These are phyloP conservation scores for Macrosteles quadrilineatus DNA, from an alignment of 1,140 invertebrate genomes.

Conservation along the genomic window DNA sequence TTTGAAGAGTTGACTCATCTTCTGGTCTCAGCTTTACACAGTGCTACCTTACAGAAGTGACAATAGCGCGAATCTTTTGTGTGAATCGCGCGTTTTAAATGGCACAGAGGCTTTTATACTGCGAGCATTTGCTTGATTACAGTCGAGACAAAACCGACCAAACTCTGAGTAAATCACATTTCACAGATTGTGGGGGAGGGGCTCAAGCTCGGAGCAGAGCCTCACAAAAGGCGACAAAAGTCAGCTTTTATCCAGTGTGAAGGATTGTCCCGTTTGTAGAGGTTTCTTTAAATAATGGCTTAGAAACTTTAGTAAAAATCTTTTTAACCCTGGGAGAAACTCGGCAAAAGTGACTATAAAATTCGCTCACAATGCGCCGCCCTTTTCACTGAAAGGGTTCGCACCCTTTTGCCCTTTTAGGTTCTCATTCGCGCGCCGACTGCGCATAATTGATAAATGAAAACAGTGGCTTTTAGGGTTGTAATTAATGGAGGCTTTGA, in stretches of 20 bases:
- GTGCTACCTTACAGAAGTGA: no score
- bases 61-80: slow-evolving; percentile 4
- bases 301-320: slow-evolving; percentile 27
- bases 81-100: slow-evolving; percentile 22
- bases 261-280: not conserved
- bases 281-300: slow-evolving; percentile 27
- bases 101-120: not conserved
- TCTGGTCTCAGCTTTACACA: no score
- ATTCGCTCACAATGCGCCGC: not conserved
- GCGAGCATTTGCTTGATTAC: slow-evolving; percentile 23
- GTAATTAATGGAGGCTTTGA: slow-evolving; percentile 17
- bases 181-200: not conserved
- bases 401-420: slow-evolving; percentile 21
- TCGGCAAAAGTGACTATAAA: slow-evolving; percentile 25
- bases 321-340: slow-evolving; percentile 14
- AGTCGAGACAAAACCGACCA: slow-evolving; percentile 15
- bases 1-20: no score
- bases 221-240: slow-evolving; percentile 11
- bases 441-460: slow-evolving; percentile 24
- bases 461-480: slow-evolving; percentile 18
- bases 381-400: slow-evolving; percentile 3
- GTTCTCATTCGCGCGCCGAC: slow-evolving; percentile 10
- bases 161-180: slow-evolving; percentile 21
- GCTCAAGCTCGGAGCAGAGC: not conserved
- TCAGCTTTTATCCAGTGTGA: slow-evolving; percentile 10